phyloP scores from a whole-genome alignment of 64 coral and sea anemone genomes.

The Montipora efflorescens region DNA sequence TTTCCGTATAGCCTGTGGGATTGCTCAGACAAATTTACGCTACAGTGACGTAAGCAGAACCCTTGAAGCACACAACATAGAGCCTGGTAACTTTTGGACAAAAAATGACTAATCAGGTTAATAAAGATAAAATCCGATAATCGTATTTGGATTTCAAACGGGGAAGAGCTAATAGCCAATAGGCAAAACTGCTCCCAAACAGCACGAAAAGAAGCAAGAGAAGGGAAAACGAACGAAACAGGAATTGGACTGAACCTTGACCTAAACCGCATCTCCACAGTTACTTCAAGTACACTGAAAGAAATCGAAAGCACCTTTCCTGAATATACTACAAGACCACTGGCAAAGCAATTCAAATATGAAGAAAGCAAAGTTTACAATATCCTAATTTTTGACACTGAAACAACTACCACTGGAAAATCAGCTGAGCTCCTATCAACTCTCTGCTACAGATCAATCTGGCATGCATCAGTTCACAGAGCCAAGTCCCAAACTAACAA shows the following conservation, averaged over 20 bases:
- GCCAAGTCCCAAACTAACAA: neutral
- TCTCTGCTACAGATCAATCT: constrained; percentile 26
- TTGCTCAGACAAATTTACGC: constrained; percentile 44
- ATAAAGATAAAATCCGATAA: constrained; percentile 41
- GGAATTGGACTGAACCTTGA: constrained; percentile 34
- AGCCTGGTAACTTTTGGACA: constrained; percentile 9
- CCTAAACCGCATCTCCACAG: neutral
- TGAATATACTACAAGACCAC: neutral
- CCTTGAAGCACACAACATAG: neutral
- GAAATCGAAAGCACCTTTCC: constrained; percentile 20
- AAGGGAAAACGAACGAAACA: constrained; percentile 53
- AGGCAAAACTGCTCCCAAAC: neutral
- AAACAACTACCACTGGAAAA: constrained; percentile 9
- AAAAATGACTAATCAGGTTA: neutral
- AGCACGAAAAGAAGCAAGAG: constrained; percentile 34
- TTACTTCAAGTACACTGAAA: neutral
- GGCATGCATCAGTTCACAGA: neutral
- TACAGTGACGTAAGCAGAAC: neutral
- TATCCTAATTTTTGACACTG: too few relatives aligned
- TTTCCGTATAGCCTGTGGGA: constrained; percentile 45
- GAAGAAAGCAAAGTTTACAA: constrained; percentile 29
- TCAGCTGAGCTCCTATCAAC: constrained; percentile 41
- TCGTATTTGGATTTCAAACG: constrained; percentile 8
- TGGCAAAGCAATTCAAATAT: neutral
- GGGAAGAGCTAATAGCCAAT: neutral